Base-by-base conservation (phyloP, 2,888 invertebrate genomes). In the Leucoma salicis region DNA sequence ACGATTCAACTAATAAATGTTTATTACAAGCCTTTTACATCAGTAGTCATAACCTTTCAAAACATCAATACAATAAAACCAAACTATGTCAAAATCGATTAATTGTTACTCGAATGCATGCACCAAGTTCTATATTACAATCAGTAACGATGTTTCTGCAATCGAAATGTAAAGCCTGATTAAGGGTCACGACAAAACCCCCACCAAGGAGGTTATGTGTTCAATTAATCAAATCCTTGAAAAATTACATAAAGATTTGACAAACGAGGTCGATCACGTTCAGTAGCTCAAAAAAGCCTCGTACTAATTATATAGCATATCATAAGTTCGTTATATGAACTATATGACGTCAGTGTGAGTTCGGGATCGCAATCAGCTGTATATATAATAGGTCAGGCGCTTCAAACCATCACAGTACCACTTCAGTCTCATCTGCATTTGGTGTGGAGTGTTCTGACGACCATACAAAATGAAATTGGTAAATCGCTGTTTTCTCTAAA, bases 401-500 rank as follows among this genome's bases (percentile, higher is more conserved):
- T 47, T 53, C 53, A 21, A 57, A 73, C 57, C 70, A 66, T 64
- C 74, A 72, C 74, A 76, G 74, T 77, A 49, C 55, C 39, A 43
- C 42, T 58, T 52, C 46, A 66, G 64, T 66, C 57, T 74, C 69
- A 66, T 63, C 63, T 67, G 46, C 35, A 63, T 46, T 42, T 27
- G 18, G 49, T 41, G 36, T 46, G 16, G 33, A 42, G 55, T 46
- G 46, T 35, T 39, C 16, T 53, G 37, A 44, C 44, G 49, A 48
- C 41, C 37, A 52, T 42, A 43, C 63, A 82, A 75, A 62, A 88
- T 88, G 88, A 86, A 86, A 78, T 78, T 86, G 86, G 88, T 88
- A 87, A 84, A 54, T 21, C 21, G 8, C 21, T 21, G 5, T 21
- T 21, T 21, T 21, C 7, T 21, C 8, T 21, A n/a, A n/a, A n/a